phyloP scores from a whole-genome alignment of 2,797 vertebrate genomes.

The Okamejei kenojei region DNA sequence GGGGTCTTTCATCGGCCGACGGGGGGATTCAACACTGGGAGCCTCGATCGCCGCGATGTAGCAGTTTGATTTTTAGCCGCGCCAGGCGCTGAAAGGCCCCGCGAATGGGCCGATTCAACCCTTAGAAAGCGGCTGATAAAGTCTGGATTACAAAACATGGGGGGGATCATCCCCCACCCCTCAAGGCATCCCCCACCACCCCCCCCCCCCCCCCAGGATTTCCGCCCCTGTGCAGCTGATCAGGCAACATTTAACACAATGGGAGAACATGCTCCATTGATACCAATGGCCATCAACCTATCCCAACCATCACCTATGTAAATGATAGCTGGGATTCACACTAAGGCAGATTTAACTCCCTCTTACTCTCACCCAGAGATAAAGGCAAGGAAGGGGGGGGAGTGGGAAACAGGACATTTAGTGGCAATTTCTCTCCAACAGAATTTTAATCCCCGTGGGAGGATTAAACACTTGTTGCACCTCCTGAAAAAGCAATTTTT shows the following conservation, averaged over 20 bases:
- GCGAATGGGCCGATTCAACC: no score
- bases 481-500: neutral
- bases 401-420: neutral
- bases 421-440: neutral
- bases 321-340: neutral
- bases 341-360: neutral
- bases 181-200: no score
- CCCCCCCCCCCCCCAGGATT: no score
- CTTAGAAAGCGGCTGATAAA: no score
- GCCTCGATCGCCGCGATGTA: no score
- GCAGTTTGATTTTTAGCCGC: no score
- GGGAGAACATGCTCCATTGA: neutral
- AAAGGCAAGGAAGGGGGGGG: neutral
- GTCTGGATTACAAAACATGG: no score
- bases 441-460: conserved; percentile 7
- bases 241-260: neutral
- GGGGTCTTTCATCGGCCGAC: no score
- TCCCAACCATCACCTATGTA: neutral
- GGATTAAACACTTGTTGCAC: neutral
- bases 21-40: no score
- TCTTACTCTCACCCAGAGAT: neutral
- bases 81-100: no score
- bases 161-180: no score
- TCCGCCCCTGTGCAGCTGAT: neutral
- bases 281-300: neutral